These are phyloP conservation scores for Erythrocercus mccallii DNA, from an alignment of 2,113 vertebrate species.

Conservation along the genomic window DNA sequence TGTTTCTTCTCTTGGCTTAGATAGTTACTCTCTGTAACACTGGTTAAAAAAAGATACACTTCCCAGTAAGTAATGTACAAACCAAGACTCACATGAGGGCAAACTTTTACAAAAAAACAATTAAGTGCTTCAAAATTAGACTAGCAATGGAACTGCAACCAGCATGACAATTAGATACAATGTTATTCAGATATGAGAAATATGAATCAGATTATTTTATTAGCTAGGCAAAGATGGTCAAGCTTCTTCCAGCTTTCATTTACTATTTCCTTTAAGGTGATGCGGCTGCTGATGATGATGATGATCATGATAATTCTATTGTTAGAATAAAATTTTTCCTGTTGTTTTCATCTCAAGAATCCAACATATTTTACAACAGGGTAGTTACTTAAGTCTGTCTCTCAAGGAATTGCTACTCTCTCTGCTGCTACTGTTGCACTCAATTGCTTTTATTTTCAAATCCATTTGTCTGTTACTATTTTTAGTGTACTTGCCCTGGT, in stretches of 20 bases:
- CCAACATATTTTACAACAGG: not conserved
- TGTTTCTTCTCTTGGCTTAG: not conserved
- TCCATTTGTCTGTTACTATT: not conserved
- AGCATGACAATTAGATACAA: not conserved
- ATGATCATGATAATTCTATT: not conserved
- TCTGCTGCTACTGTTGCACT: not conserved
- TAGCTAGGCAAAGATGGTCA: not conserved
- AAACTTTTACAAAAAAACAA: not conserved
- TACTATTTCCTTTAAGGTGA: not conserved
- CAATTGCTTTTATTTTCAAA: not conserved
- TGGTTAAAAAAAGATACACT: not conserved
- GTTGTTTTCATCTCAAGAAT: not conserved
- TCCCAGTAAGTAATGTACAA: not conserved
- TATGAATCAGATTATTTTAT: not conserved
- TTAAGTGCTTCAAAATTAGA: not conserved
- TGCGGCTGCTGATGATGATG: not conserved
- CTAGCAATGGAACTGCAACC: not conserved
- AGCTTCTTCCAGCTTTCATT: not conserved
- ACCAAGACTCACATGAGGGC: not conserved
- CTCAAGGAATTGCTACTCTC: not conserved
- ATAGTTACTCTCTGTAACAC: not conserved
- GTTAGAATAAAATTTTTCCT: not conserved
- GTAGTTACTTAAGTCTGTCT: not conserved
- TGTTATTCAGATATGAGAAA: not conserved
- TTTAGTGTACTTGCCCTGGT: not conserved